Conservation (phyloP, 2,797 vertebrate genomes). For the Macropus fuliginosus region DNA sequence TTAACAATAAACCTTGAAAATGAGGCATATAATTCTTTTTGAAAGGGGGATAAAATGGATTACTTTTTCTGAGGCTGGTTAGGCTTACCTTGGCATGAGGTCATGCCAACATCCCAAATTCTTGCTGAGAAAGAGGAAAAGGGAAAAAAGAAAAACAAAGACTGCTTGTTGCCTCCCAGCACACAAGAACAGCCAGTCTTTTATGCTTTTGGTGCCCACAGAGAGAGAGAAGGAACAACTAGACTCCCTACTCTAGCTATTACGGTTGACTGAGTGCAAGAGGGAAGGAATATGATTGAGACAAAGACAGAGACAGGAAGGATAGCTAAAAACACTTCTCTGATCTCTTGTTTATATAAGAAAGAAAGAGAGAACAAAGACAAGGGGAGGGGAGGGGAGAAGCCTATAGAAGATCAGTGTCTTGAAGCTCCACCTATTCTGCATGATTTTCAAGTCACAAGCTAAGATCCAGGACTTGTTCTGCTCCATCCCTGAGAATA, state of each 20-base stretch:
- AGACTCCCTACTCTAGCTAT: background rate
- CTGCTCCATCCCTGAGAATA: background rate
- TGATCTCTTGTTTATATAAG: background rate
- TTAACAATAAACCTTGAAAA: background rate
- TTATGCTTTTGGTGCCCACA: background rate
- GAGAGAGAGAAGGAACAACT: background rate
- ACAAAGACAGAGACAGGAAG: background rate
- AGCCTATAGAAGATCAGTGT: background rate
- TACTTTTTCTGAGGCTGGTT: background rate
- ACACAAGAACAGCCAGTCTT: background rate
- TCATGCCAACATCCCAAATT: background rate
- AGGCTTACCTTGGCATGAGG: background rate
- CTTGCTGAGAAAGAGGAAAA: background rate
- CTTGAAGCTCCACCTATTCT: background rate
- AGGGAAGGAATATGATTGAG: background rate
- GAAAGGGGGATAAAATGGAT: background rate
- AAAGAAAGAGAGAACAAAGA: background rate
- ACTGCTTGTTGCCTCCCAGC: background rate
- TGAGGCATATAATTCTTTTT: background rate
- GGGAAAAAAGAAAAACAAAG: background rate
- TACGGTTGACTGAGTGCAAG: background rate
- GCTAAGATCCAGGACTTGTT: background rate
- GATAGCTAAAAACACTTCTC: background rate
- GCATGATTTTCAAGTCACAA: background rate
- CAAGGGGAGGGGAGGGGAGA: accelerated